phyloP scores from a whole-genome alignment of 2,113 vertebrate species.

The Chamaea fasciata region DNA sequence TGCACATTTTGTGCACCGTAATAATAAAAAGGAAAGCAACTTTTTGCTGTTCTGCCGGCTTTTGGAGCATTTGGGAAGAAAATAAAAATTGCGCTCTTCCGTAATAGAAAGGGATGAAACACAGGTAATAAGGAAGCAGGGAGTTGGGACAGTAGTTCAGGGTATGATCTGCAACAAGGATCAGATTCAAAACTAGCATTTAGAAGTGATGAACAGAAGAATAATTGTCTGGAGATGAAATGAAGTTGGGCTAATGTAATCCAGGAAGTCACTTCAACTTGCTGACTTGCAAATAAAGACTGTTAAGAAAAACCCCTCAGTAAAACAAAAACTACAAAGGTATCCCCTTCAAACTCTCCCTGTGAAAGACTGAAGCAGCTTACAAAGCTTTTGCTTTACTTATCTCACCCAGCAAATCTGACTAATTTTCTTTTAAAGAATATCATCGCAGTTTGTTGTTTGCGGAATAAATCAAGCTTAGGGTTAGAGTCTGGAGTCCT shows the following conservation, averaged over 20 bases:
- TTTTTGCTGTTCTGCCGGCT: not conserved
- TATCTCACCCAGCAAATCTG: not conserved
- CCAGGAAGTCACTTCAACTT: not conserved
- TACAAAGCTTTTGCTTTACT: not conserved
- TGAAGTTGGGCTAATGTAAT: not conserved
- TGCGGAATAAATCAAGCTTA: not conserved
- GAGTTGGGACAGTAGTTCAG: not conserved
- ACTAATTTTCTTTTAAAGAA: not conserved
- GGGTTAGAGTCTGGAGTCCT: not conserved
- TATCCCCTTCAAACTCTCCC: not conserved
- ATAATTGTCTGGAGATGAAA: not conserved
- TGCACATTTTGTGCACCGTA: not conserved
- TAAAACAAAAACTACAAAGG: not conserved
- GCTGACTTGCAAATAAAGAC: not conserved
- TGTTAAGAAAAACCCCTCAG: fast-evolving
- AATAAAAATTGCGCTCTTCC: not conserved
- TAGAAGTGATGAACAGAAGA: not conserved
- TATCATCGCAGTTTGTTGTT: not conserved
- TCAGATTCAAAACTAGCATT: not conserved
- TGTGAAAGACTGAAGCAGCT: not conserved
- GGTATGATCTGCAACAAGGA: not conserved
- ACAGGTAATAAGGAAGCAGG: not conserved
- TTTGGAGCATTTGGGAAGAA: not conserved
- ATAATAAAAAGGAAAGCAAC: not conserved
- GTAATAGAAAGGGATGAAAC: not conserved